phyloP scores from a whole-genome alignment of 2,888 invertebrate genomes.

The Caenorhabditis afra region DNA sequence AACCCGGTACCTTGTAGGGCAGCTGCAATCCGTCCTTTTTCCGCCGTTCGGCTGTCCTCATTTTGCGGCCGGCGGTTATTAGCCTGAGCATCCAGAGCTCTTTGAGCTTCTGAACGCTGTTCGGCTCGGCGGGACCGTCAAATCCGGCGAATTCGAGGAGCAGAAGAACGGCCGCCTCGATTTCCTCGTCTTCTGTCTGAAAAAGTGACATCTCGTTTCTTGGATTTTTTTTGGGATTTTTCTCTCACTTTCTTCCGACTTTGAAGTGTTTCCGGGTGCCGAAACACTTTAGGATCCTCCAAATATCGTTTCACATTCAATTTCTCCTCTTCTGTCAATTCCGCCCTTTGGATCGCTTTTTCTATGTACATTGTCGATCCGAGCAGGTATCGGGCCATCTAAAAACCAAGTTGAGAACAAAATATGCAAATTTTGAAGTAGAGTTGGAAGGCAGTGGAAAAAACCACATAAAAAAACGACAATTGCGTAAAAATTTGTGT shows the following conservation, averaged over 20 bases:
- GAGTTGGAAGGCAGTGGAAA: neutral
- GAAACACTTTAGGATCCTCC: neutral
- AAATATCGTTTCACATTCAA: constrained; percentile 7
- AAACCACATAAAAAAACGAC: too few species aligned
- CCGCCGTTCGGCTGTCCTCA: constrained; percentile 29
- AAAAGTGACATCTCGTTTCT: neutral
- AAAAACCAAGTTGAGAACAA: too few species aligned
- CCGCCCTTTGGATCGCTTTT: neutral
- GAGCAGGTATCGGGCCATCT: constrained; percentile 24
- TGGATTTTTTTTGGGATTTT: neutral
- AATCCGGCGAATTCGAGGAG: constrained; percentile 34
- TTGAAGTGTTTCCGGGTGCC: neutral
- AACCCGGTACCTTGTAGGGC: constrained; percentile 35
- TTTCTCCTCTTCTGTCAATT: constrained; percentile 1
- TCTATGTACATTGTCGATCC: constrained; percentile 31
- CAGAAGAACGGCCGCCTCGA: constrained; percentile 9
- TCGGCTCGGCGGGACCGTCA: constrained; percentile 12
- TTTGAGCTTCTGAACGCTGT: constrained; percentile 10
- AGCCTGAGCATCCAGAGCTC: constrained; percentile 15
- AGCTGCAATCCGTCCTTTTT: constrained; percentile 38
- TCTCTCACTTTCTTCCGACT: neutral
- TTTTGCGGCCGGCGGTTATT: constrained; percentile 10
- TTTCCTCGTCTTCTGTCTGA: constrained; percentile 3
- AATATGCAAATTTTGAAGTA: too few species aligned
- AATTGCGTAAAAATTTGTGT: too few species aligned